A percentile compares a stretch with the other conserved stretches of the same genome.
Evolutionary conservation across 2,113 vertebrate species (phyloP).

Genomic region (Nesoenas mayeri): DNA sequence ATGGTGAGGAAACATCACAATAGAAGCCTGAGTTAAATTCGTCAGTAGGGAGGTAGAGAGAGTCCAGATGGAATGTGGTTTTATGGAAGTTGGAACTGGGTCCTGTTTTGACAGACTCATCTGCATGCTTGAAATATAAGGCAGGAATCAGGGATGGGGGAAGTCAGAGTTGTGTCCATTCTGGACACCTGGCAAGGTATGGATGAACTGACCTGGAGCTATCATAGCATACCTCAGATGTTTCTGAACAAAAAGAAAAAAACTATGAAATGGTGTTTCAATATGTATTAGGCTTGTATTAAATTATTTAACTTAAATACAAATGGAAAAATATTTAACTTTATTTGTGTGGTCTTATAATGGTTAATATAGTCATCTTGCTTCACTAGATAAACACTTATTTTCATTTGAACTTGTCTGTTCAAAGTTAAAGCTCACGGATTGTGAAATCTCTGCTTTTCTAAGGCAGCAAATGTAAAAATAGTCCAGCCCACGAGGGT

Average conservation of each 20-base stretch:
- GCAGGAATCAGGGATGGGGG: background rate
- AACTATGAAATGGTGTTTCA: background rate
- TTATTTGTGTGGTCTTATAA: background rate
- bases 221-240: background rate
- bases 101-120: background rate
- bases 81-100: background rate
- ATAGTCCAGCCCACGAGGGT: accelerated
- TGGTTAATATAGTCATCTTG: background rate
- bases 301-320: background rate
- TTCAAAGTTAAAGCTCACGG: background rate
- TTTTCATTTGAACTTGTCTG: background rate
- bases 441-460: background rate
- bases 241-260: background rate
- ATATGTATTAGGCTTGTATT: background rate
- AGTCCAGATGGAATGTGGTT: background rate
- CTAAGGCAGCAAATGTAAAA: background rate
- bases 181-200: background rate
- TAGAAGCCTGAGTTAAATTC: background rate
- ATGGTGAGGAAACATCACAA: background rate
- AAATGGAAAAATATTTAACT: background rate
- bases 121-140: background rate
- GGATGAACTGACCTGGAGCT: background rate
- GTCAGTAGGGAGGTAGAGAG: background rate
- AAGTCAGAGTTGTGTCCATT: background rate
- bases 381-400: background rate